phyloP scores from a whole-genome alignment of 53 echinoderm and acorn worm genomes.

The Astropecten irregularis region DNA sequence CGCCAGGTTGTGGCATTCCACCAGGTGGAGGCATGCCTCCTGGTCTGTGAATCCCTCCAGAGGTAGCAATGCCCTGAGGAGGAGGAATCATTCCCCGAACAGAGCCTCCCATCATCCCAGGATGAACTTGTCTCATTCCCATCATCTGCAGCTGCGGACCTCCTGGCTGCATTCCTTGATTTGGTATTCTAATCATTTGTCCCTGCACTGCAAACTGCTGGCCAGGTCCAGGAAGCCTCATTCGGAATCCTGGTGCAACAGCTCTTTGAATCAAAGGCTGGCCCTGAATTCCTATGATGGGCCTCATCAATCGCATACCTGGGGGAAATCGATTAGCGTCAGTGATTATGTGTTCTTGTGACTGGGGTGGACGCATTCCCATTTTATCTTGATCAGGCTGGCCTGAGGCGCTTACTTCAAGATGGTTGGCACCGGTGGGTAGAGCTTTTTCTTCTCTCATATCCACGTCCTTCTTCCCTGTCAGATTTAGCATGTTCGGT shows the following conservation, averaged over 20 bases:
- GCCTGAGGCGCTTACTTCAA: background rate
- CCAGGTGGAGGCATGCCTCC: constrained; percentile 30
- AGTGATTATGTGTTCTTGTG: constrained; percentile 17
- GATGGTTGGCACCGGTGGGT: constrained; percentile 19
- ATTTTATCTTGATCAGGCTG: constrained; percentile 32
- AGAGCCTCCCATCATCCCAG: constrained; percentile 52
- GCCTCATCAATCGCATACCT: constrained; percentile 60
- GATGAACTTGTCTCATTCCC: constrained; percentile 55
- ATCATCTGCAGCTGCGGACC: constrained; percentile 50
- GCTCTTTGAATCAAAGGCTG: constrained; percentile 62
- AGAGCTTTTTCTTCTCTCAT: constrained; percentile 28
- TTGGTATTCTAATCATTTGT: constrained; percentile 50
- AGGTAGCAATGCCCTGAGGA: constrained; percentile 41
- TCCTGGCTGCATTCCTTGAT: constrained; percentile 49
- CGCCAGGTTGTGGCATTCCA: constrained; percentile 43
- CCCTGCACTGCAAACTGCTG: constrained; percentile 59
- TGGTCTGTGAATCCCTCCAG: constrained; percentile 49
- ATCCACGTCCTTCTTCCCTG: constrained; percentile 46
- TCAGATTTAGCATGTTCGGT: constrained; percentile 21
- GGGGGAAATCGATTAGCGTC: constrained; percentile 44
- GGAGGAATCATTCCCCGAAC: constrained; percentile 39
- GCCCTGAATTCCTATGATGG: constrained; percentile 57
- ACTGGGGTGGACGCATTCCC: constrained; percentile 13
- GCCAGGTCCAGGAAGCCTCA: constrained; percentile 61
- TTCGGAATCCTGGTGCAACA: constrained; percentile 58